Evolutionary conservation across 2,888 invertebrate genomes (phyloP).

Genomic region (Acanthoscelides obtectus): DNA sequence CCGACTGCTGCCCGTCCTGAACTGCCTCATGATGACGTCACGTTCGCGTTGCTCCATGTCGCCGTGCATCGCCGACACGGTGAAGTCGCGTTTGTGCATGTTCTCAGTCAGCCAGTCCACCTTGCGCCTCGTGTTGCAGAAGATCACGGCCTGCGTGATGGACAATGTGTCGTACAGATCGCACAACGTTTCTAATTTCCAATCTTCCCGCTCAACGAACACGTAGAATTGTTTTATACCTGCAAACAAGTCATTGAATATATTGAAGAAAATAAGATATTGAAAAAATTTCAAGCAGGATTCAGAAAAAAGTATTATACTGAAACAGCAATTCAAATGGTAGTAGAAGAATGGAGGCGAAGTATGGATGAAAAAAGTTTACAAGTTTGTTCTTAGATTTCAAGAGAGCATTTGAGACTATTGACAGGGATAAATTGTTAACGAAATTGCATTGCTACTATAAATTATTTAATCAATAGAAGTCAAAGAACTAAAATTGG

Average conservation of each 20-base stretch:
- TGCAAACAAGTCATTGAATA: conserved; percentile 58
- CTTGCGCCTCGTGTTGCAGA: conserved; percentile 99
- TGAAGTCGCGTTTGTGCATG: conserved; percentile 93
- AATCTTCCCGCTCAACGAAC: conserved; percentile 87
- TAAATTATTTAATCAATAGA: too few species aligned
- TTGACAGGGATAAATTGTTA: too few species aligned
- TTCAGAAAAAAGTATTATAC: too few species aligned
- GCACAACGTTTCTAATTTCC: conserved; percentile 92
- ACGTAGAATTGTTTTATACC: conserved; percentile 99
- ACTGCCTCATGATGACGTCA: conserved; percentile 98
- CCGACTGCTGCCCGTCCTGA: conserved; percentile 97
- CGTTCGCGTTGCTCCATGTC: conserved; percentile 99
- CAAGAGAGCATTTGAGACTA: too few species aligned
- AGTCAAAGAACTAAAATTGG: too few species aligned
- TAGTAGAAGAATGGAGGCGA: too few species aligned
- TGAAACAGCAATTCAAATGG: too few species aligned
- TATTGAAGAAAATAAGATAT: too few species aligned
- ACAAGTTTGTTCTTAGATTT: too few species aligned
- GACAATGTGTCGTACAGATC: conserved; percentile 98
- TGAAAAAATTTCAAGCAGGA: too few species aligned
- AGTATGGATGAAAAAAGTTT: too few species aligned
- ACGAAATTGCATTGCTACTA: too few species aligned
- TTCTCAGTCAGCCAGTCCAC: conserved; percentile 90
- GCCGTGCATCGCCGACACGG: conserved; percentile 99
- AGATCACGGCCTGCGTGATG: conserved; percentile 99